A percentile compares a stretch with the other conserved stretches of the same genome.
These are phyloP conservation scores for Lagopus leucura DNA, from an alignment of 2,113 vertebrate genomes.

Conservation along the genomic window DNA sequence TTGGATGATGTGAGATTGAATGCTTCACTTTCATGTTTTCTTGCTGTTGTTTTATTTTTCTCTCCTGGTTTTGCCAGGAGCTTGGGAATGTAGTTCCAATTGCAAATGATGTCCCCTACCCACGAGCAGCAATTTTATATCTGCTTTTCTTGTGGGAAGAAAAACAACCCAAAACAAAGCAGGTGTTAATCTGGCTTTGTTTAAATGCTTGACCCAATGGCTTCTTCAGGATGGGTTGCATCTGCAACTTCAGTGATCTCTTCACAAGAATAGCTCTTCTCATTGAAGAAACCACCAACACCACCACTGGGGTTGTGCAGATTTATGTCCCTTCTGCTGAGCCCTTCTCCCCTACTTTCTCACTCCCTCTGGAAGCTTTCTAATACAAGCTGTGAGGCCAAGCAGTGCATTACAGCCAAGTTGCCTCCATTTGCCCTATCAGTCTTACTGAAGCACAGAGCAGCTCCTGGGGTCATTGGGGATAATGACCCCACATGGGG, in stretches of 20 bases:
- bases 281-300: neutral
- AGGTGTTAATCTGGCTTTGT: neutral
- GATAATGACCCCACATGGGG: neutral
- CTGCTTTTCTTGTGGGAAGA: neutral
- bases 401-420: rapidly evolving
- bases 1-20: neutral
- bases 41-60: neutral
- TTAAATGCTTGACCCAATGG: neutral
- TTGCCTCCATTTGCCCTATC: neutral
- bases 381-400: rapidly evolving
- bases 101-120: neutral
- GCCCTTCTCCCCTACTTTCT: neutral
- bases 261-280: neutral
- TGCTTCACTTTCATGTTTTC: neutral
- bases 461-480: neutral
- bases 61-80: neutral
- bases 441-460: neutral
- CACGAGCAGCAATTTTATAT: neutral
- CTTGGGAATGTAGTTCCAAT: neutral
- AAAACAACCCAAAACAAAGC: rapidly evolving
- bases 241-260: neutral
- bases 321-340: rapidly evolving
- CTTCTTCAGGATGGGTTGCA: neutral
- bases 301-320: neutral
- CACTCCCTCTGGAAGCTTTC: neutral